Base-by-base conservation (phyloP, 2,888 invertebrate species). In the Cryptocheilus praepositus region DNA sequence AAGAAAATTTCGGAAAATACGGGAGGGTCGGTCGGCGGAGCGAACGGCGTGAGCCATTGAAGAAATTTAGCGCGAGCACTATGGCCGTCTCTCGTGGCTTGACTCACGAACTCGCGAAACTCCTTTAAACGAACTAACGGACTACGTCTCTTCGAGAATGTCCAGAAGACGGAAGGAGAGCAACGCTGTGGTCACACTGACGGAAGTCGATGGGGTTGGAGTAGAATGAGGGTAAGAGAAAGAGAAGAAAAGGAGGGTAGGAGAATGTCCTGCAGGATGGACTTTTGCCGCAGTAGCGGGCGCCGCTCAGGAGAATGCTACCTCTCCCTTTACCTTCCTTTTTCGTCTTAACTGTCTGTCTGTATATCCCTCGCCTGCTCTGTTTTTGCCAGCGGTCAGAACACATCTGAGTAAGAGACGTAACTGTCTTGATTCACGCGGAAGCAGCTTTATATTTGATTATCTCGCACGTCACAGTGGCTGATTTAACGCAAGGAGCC, bases 1-100 rank as follows among this genome's bases (percentile, higher is more conserved):
- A 86, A 81, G 82, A 77, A 82, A 82, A 81, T 86, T 85, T 83
- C 75, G 73, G 75, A 81, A 85, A 85, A 85, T 81, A 81, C 77
- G 73, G 71, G 70, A 62, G 69, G 67, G 59, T 56, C 70, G 67
- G 71, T 63, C 65, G 66, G 63, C 66, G 65, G 65, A 61, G 70
- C 70, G 62, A 52, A 58, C 56, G 53, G 61, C 22, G 43, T 58
- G 64, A 64, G 61, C 70, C 75, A 76, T 82, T 74, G 70, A 78
- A 80, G 76, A 76, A 83, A 83, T 81, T 83, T 83, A 78, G 71
- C 75, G 60, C 74, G 66, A 65, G 69, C 70, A 64, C 71, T 69
- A 70, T 51, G 49, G 53, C 62, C 58, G 52, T 61, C 28, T 21
- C 61, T 66, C 51, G n/a, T 49, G 51, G 62, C 54, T 57, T 52